Evolutionary conservation across 2,888 invertebrate genomes (phyloP).

Genomic region (Cerastoderma edule): DNA sequence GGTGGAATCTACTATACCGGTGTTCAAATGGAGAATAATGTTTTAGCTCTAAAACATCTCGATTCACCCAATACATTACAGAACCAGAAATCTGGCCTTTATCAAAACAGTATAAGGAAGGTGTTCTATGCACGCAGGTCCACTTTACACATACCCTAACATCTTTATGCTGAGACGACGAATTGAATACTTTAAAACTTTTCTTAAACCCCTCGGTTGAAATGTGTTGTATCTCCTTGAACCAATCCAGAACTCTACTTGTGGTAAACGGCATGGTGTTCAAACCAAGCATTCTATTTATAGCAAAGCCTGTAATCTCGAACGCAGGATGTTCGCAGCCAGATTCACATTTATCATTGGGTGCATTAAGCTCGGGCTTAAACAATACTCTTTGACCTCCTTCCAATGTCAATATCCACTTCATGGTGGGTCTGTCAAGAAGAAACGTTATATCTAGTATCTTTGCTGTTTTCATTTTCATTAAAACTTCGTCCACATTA

Average conservation of each 20-base stretch:
- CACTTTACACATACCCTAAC: neutral
- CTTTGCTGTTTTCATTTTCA: neutral
- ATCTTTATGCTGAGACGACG: too few species aligned
- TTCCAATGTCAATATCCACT: conserved; percentile 4
- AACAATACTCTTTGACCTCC: conserved; percentile 10
- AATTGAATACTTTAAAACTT: neutral
- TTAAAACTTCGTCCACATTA: neutral
- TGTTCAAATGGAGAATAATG: neutral
- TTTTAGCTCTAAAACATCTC: conserved; percentile 2
- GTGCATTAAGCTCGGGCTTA: neutral
- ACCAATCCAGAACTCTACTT: conserved; percentile 3
- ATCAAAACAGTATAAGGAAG: neutral
- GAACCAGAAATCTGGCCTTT: conserved; percentile 3
- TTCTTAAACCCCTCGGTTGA: neutral
- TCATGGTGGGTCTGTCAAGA: neutral
- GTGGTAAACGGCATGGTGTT: conserved; percentile 24
- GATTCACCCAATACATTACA: conserved; percentile 10
- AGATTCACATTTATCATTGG: neutral
- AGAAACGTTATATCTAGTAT: conserved; percentile 7
- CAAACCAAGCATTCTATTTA: conserved; percentile 21
- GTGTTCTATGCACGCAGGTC: neutral
- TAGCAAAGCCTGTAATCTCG: conserved; percentile 13
- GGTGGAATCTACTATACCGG: neutral
- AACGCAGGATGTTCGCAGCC: conserved; percentile 16
- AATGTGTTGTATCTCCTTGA: conserved; percentile 1